Percentiles rank a stretch among this genome's conserved stretches.
These are phyloP conservation scores for Spodoptera exigua DNA, from an alignment of 2,888 invertebrate species.

Conservation along the genomic window DNA sequence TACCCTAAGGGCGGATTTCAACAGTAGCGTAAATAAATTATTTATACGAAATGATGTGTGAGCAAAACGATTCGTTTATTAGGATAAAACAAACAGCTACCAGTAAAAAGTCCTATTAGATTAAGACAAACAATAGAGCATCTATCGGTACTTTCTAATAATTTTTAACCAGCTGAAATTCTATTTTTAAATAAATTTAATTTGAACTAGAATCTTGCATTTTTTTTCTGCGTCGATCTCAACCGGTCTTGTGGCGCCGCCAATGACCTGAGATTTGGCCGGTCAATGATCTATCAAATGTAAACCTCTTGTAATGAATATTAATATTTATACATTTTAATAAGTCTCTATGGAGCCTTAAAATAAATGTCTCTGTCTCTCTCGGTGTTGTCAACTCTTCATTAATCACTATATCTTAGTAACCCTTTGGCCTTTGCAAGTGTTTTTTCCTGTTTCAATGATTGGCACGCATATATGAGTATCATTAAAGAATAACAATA, in stretches of 20 bases:
- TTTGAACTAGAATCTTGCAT: too few species aligned
- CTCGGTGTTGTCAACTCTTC: background rate
- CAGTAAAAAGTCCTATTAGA: too few species aligned
- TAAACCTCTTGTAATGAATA: too few species aligned
- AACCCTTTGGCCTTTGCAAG: conserved; percentile 8
- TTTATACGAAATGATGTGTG: too few species aligned
- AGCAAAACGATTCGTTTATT: too few species aligned
- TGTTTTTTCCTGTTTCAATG: conserved; percentile 25
- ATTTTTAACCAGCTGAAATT: background rate
- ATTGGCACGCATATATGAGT: conserved; percentile 5
- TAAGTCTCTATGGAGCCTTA: too few species aligned
- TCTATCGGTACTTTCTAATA: conserved; percentile 10
- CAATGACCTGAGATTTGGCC: conserved; percentile 37
- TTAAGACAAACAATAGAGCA: conserved; percentile 18
- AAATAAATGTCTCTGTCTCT: too few species aligned
- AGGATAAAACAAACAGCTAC: too few species aligned
- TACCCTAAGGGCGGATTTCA: too few species aligned
- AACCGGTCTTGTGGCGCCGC: conserved; percentile 35
- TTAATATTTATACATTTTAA: too few species aligned
- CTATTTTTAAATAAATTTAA: too few species aligned
- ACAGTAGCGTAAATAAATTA: too few species aligned
- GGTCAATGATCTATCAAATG: conserved; percentile 45
- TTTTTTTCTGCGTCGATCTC: conserved; percentile 2
- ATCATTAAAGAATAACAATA: background rate
- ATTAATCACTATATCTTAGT: background rate